These are phyloP conservation scores for Dysmachus trigonus DNA, from an alignment of 2,888 invertebrate species.

Conservation along the genomic window DNA sequence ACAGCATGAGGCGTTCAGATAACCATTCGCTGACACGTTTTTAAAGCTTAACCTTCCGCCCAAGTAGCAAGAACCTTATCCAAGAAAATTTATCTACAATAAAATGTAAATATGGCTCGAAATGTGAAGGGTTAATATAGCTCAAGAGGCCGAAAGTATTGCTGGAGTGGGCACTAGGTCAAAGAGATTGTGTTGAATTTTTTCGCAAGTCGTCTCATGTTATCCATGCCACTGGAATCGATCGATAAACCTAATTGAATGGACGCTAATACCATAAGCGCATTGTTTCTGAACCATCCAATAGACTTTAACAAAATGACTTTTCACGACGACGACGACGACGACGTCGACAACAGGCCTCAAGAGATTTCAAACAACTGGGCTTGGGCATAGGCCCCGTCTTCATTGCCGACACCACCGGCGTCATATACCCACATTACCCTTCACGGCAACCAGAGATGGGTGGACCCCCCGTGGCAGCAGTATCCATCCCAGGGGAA, in stretches of 20 bases:
- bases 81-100: background rate
- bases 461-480: background rate
- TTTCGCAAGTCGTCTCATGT: background rate
- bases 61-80: background rate
- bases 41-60: background rate
- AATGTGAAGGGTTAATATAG: slow-evolving; percentile 23
- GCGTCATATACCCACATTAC: background rate
- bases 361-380: background rate
- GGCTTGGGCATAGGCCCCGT: background rate
- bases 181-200: slow-evolving; percentile 20
- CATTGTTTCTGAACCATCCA: background rate
- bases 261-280: slow-evolving; percentile 18
- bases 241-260: slow-evolving; percentile 32
- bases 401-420: background rate
- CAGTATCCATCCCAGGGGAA: background rate
- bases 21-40: background rate
- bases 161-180: slow-evolving; percentile 19
- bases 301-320: background rate
- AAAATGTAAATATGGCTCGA: slow-evolving; percentile 19
- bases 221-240: slow-evolving; percentile 11
- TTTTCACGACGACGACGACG: background rate
- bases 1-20: background rate
- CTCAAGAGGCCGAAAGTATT: slow-evolving; percentile 4
- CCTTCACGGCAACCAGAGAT: background rate
- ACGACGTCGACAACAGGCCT: background rate